These are phyloP conservation scores for Hippocampus zosterae DNA, from an alignment of 2,113 vertebrate genomes.

Conservation along the genomic window DNA sequence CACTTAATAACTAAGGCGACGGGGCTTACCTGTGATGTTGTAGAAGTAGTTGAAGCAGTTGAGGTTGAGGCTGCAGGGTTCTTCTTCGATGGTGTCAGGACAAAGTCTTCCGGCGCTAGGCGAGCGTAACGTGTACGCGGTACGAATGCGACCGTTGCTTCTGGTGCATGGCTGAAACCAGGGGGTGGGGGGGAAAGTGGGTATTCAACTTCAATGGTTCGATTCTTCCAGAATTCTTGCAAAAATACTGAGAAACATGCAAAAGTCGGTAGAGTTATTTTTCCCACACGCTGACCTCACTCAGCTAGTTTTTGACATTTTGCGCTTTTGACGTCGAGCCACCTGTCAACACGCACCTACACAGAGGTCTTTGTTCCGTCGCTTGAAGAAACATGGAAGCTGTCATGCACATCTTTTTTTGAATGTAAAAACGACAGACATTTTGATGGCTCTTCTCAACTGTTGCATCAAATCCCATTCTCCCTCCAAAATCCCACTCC, in stretches of 20 bases:
- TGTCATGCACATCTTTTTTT: not conserved
- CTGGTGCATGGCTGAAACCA: slow-evolving; percentile 84
- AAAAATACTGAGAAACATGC: not conserved
- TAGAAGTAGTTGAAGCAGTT: slow-evolving; percentile 97
- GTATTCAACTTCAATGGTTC: too few species aligned
- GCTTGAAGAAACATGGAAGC: not conserved
- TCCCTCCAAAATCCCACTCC: too few species aligned
- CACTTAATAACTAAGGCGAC: too few species aligned
- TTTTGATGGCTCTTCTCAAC: too few species aligned
- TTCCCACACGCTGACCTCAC: not conserved
- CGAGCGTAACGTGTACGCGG: slow-evolving; percentile 78
- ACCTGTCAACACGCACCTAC: not conserved
- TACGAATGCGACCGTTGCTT: slow-evolving; percentile 75
- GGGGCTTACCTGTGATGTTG: slow-evolving; percentile 89
- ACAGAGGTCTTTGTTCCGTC: not conserved
- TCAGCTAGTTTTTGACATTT: not conserved
- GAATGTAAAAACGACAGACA: too few species aligned
- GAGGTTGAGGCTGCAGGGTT: slow-evolving; percentile 85
- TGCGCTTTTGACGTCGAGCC: not conserved
- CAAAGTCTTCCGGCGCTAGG: slow-evolving; percentile 81
- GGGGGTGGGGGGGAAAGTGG: too few species aligned
- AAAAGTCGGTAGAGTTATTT: not conserved
- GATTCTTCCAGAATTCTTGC: not conserved
- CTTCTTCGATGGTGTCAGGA: slow-evolving; percentile 75
- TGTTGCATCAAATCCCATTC: too few species aligned